Evolutionary conservation across 2,888 invertebrate species (phyloP).

Genomic region (Netelia fuscicornis): DNA sequence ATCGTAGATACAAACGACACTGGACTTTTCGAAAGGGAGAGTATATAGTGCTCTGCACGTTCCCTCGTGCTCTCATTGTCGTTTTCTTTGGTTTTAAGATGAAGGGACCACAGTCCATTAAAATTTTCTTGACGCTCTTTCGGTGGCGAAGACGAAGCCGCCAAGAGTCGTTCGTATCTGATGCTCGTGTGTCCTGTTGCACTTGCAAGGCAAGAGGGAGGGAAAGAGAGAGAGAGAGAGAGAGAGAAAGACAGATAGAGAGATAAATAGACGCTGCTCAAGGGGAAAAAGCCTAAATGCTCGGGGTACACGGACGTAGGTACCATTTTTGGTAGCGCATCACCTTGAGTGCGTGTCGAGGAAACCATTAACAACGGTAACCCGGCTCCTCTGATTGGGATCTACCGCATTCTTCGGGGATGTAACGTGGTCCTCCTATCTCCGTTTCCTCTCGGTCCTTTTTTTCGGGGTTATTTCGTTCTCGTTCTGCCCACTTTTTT

Average conservation of each 20-base stretch:
- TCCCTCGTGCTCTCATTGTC: slow-evolving; percentile 11
- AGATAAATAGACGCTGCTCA: slow-evolving; percentile 27
- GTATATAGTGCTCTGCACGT: slow-evolving; percentile 12
- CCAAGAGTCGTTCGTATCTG: slow-evolving; percentile 41
- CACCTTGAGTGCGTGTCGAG: slow-evolving; percentile 59
- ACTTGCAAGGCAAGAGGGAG: neutral
- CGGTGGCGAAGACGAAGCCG: slow-evolving; percentile 34
- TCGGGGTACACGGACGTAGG: slow-evolving; percentile 22
- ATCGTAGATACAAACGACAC: slow-evolving; percentile 32
- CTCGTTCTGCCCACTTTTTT: slow-evolving; percentile 16
- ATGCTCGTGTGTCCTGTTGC: slow-evolving; percentile 27
- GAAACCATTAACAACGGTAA: slow-evolving; percentile 75
- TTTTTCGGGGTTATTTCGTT: slow-evolving; percentile 2
- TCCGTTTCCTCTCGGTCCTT: neutral
- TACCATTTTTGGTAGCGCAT: slow-evolving; percentile 63
- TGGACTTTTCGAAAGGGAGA: slow-evolving; percentile 21
- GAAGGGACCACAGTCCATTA: slow-evolving; percentile 43
- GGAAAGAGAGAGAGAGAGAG: neutral
- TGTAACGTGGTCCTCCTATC: slow-evolving; percentile 63
- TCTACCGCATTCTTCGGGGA: slow-evolving; percentile 72
- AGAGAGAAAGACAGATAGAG: neutral
- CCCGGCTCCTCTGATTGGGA: slow-evolving; percentile 71
- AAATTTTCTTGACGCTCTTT: slow-evolving; percentile 37
- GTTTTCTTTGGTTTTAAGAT: slow-evolving; percentile 14
- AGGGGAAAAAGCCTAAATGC: slow-evolving; percentile 17